Evolutionary conservation across 64 coral and sea anemone genomes (phyloP).

Genomic region (Porites lutea): DNA sequence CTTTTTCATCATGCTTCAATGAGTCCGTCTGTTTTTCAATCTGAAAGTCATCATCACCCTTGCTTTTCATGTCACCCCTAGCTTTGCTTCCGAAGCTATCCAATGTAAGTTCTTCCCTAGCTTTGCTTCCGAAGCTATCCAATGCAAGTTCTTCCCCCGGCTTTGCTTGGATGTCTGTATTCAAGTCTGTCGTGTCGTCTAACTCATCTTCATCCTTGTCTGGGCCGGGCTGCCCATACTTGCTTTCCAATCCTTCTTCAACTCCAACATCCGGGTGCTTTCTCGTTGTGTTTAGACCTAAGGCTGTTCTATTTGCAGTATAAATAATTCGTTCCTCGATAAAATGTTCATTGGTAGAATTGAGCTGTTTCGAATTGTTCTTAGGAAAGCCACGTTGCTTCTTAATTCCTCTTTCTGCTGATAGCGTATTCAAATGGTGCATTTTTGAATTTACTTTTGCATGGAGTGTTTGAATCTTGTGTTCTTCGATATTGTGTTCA

Average conservation of each 20-base stretch:
- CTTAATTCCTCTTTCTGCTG: not conserved
- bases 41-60: not conserved
- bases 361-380: not conserved
- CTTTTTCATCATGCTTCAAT: not conserved
- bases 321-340: constrained; percentile 18
- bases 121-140: not conserved
- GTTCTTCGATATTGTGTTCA: constrained; percentile 32
- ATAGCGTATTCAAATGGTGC: not conserved
- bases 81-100: not conserved
- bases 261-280: not conserved
- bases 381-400: not conserved
- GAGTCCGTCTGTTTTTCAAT: not conserved
- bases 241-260: not conserved
- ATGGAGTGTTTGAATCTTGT: constrained; percentile 14
- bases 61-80: not conserved
- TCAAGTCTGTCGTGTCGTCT: not conserved
- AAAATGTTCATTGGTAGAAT: not conserved
- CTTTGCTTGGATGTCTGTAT: not conserved
- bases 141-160: not conserved
- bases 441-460: not conserved
- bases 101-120: not conserved
- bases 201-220: not conserved
- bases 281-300: not conserved
- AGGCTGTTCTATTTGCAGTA: no score
- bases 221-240: not conserved